These are phyloP conservation scores for Leptatherina wallacei DNA, from an alignment of 2,797 vertebrate species.

Conservation along the genomic window DNA sequence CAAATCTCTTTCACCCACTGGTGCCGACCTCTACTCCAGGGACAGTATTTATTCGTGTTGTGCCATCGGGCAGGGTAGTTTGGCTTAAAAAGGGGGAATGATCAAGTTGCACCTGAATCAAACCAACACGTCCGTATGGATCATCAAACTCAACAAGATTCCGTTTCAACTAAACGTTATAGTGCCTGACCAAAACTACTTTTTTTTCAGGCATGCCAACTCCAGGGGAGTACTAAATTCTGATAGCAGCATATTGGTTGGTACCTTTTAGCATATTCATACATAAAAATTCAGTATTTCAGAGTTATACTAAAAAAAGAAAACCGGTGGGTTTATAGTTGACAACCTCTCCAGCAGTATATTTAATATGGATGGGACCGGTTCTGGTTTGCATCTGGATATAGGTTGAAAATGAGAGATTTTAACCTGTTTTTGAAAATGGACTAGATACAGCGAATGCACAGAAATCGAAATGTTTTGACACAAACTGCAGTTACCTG, in stretches of 20 bases:
- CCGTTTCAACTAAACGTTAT: not conserved
- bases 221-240: not conserved
- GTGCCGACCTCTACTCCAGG: slow-evolving; percentile 36
- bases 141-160: slow-evolving; percentile 5
- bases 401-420: too few relatives aligned
- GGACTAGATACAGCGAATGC: too few relatives aligned
- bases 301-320: not conserved
- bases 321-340: not conserved
- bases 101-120: slow-evolving; percentile 28
- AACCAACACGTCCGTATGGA: slow-evolving; percentile 13
- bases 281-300: too few relatives aligned
- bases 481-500: not conserved
- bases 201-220: not conserved
- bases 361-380: not conserved
- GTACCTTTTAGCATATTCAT: not conserved
- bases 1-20: slow-evolving; percentile 22
- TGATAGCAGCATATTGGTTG: not conserved
- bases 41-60: slow-evolving; percentile 28
- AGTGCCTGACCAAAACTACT: not conserved
- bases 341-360: not conserved
- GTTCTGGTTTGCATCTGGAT: not conserved
- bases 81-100: slow-evolving; percentile 26
- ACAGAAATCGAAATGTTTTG: too few relatives aligned
- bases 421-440: too few relatives aligned
- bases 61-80: slow-evolving; percentile 27